Evolutionary conservation across 2,888 invertebrate species (phyloP).

Genomic region (Bellardia pandia): DNA sequence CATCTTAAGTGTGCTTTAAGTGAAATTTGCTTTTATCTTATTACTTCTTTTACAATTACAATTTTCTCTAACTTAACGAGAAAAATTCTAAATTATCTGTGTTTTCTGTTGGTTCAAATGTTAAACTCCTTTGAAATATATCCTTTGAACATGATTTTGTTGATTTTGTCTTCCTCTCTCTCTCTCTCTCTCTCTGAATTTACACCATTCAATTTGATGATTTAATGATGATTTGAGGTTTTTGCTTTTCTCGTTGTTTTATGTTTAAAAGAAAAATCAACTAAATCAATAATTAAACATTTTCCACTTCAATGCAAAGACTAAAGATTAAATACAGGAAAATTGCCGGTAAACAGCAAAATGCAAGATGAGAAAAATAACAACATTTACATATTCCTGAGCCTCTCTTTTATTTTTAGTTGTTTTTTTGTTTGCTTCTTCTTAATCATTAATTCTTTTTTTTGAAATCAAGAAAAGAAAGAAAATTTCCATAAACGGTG

Average conservation of each 20-base stretch:
- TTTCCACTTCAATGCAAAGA: slow-evolving; percentile 32
- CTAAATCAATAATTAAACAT: slow-evolving; percentile 61
- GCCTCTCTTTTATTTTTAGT: slow-evolving; percentile 17
- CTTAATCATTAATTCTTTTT: slow-evolving; percentile 40
- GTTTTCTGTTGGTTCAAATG: slow-evolving; percentile 9
- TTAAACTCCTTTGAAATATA: not conserved
- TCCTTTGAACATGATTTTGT: slow-evolving; percentile 32
- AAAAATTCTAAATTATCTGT: slow-evolving; percentile 21
- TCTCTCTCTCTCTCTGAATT: not conserved
- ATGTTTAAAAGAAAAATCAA: not conserved
- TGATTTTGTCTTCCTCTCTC: not conserved
- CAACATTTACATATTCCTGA: slow-evolving; percentile 29
- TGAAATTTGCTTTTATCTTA: slow-evolving; percentile 58
- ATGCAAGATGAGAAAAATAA: not conserved
- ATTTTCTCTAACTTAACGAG: slow-evolving; percentile 32
- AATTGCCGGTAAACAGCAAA: slow-evolving; percentile 27
- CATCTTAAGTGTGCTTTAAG: slow-evolving; percentile 43
- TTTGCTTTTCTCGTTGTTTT: not conserved
- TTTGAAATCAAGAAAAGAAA: slow-evolving; percentile 13
- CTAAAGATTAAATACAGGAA: slow-evolving; percentile 11
- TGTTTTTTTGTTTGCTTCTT: slow-evolving; percentile 39
- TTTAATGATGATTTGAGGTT: slow-evolving; percentile 11
- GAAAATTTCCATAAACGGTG: slow-evolving; percentile 61
- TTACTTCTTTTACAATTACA: slow-evolving; percentile 47
- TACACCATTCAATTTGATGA: slow-evolving; percentile 28